phyloP scores from a whole-genome alignment of 2,113 vertebrate genomes.

The Brachyhypopomus occidentalis region DNA sequence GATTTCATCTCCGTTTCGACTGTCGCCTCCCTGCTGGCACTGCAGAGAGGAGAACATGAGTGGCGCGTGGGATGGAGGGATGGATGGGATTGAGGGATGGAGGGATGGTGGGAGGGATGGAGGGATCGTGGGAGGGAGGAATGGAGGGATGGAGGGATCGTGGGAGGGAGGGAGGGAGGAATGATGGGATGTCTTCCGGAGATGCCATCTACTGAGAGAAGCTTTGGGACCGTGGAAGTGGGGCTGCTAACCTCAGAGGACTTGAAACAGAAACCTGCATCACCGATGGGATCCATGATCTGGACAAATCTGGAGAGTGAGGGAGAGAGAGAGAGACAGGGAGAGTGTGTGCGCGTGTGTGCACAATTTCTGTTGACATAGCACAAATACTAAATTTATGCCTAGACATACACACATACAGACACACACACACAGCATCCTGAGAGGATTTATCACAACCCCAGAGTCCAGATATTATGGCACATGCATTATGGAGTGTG shows the following conservation, averaged over 20 bases:
- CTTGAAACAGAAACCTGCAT: constrained; percentile 29
- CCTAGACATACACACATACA: constrained; percentile 32
- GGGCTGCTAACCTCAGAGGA: constrained; percentile 45
- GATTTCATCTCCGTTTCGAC: constrained; percentile 40
- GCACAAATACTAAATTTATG: constrained; percentile 7
- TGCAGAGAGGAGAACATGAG: background rate
- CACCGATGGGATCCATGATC: constrained; percentile 48
- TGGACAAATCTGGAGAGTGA: constrained; percentile 24
- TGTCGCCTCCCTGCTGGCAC: background rate
- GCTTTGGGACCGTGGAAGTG: constrained; percentile 45
- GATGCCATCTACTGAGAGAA: constrained; percentile 24
- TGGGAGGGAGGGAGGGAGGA: no score
- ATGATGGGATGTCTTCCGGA: constrained; percentile 26
- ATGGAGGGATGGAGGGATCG: no score
- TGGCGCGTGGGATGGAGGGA: no score
- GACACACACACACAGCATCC: constrained; percentile 24
- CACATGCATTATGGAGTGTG: constrained; percentile 40
- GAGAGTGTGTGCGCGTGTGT: background rate
- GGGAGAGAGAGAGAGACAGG: constrained; percentile 25
- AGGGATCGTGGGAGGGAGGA: no score
- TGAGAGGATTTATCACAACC: constrained; percentile 39
- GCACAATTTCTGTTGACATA: constrained; percentile 9
- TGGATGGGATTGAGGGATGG: no score
- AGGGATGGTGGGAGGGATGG: no score
- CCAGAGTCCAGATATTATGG: constrained; percentile 37